Base-by-base conservation (phyloP, 2,888 invertebrate species). In the Parochlus steinenii region DNA sequence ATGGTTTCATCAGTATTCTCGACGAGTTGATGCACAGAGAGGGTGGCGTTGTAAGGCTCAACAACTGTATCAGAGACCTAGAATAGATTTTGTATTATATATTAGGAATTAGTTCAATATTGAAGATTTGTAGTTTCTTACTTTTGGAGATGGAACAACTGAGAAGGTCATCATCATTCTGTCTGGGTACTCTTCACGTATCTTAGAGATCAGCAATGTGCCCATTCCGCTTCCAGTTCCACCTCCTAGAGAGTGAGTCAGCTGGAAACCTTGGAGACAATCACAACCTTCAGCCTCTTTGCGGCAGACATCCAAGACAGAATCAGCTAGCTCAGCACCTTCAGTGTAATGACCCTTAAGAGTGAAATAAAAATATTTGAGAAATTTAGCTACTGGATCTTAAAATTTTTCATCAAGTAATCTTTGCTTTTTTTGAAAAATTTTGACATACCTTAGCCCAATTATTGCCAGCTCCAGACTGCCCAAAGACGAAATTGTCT, bases 281-380 rank as follows among this genome's bases (percentile, higher is more conserved):
- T 93, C 93, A 54, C 92, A 76, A 55, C 85, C 71, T 65, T 90
- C 87, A 31, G 80, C 79, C 58, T 85, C 83, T 56, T 82, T 83
- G 41, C 85, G 66, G 10, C 82, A 81, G 26, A 82, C 81, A 55
- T 82, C 82, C 47, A 82, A 60, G 25, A 82, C 81, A 6, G 87
- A 78, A 58, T 85, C 92, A 47, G 72, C 87, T 50, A 76, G 70
- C 63, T 77, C 89, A 41, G 73, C 90, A 32, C 90, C 89, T 58
- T 90, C 89, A 39, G 89, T 89, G 67, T 92, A 90, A 52, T 89
- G 87, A 39, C 90, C 90, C n/a, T n/a, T n/a, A n/a, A n/a, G n/a
- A n/a, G n/a, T n/a, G n/a, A n/a, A n/a, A n/a, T n/a, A n/a, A n/a
- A n/a, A n/a, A n/a, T n/a, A n/a, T n/a, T n/a, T n/a, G n/a, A n/a